phyloP scores from a whole-genome alignment of 1,140 invertebrate species.

The Ladona fulva region DNA sequence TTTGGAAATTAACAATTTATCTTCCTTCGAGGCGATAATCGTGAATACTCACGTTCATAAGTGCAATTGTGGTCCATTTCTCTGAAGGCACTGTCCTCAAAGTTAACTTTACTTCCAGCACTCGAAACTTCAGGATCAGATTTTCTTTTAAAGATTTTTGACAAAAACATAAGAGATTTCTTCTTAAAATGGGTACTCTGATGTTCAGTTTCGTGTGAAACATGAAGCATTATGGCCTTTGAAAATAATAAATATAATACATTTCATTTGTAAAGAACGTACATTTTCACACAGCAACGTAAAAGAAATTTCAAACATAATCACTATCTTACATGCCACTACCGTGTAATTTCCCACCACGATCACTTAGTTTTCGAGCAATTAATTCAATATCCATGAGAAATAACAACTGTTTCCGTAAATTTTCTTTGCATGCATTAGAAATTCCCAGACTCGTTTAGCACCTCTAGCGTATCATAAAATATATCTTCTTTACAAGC shows the following conservation, averaged over 20 bases:
- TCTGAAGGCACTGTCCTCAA: conserved; percentile 7
- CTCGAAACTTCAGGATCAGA: neutral
- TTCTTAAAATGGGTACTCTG: neutral
- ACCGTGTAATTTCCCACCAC: neutral
- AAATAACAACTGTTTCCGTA: too few species aligned
- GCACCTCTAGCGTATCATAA: too few species aligned
- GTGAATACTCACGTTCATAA: neutral
- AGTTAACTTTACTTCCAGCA: neutral
- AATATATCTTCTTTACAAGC: too few species aligned
- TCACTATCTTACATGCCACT: neutral
- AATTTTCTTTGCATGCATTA: too few species aligned
- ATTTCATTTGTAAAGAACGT: too few species aligned
- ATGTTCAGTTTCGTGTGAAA: neutral
- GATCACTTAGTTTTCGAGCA: neutral
- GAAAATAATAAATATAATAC: neutral
- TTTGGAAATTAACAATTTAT: neutral
- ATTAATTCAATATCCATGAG: too few species aligned
- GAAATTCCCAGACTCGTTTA: too few species aligned
- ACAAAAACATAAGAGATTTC: conserved; percentile 1
- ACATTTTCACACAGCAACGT: too few species aligned
- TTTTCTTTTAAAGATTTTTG: neutral
- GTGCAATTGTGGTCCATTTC: neutral
- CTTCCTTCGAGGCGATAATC: neutral
- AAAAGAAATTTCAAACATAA: too few species aligned
- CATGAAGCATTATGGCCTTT: conserved; percentile 7